phyloP scores from a whole-genome alignment of 2,797 vertebrate genomes.

The Trematomus bernacchii region DNA sequence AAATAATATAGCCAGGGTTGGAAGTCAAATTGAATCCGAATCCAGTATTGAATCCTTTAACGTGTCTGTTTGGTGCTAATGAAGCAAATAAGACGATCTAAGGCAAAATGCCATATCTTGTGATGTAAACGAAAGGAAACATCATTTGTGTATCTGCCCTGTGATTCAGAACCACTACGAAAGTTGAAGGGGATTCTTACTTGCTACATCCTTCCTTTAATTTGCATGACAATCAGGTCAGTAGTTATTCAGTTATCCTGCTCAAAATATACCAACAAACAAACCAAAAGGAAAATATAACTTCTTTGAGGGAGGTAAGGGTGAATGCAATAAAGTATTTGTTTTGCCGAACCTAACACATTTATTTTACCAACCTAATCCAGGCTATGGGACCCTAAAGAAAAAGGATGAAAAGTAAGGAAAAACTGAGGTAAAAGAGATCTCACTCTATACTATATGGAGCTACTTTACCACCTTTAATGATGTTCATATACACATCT shows the following conservation, averaged over 20 bases:
- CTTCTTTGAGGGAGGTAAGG: too few relatives aligned
- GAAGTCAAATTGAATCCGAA: conserved; percentile 6
- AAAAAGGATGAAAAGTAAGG: not conserved
- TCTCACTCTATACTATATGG: conserved; percentile 11
- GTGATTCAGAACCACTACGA: too few relatives aligned
- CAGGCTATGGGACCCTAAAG: not conserved
- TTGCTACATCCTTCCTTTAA: too few relatives aligned
- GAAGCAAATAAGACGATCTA: not conserved
- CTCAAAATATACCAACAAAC: too few relatives aligned
- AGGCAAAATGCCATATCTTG: not conserved
- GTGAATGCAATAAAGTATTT: not conserved
- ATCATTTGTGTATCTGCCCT: too few relatives aligned
- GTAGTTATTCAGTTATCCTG: too few relatives aligned
- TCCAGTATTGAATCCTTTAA: not conserved
- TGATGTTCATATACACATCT: conserved; percentile 27
- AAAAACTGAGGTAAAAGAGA: conserved; percentile 15
- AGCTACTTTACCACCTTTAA: conserved; percentile 25
- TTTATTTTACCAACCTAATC: conserved; percentile 5
- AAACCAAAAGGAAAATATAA: too few relatives aligned
- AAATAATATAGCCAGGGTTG: conserved; percentile 42
- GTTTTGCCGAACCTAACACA: not conserved
- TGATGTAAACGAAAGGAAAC: too few relatives aligned
- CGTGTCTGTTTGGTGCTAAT: not conserved
- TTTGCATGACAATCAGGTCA: too few relatives aligned
- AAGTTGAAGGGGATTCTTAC: too few relatives aligned